These are phyloP conservation scores for Pipistrellus pipistrellus DNA, from an alignment of 2,797 vertebrate genomes.

Conservation along the genomic window DNA sequence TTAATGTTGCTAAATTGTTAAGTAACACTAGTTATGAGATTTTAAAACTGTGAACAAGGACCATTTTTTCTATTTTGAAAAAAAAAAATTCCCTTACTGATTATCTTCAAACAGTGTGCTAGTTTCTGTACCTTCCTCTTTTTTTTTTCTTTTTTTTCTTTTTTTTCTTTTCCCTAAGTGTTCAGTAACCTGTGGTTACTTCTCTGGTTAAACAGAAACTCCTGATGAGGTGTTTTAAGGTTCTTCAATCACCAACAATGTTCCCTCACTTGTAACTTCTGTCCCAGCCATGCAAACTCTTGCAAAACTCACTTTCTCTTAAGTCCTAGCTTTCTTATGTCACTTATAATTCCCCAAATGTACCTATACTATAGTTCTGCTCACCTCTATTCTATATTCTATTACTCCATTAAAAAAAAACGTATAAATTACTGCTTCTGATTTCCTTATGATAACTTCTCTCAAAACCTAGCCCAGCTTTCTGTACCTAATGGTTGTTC, in stretches of 20 bases:
- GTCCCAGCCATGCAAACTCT: not conserved
- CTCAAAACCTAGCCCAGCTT: not conserved
- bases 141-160: not conserved
- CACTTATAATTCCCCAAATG: not conserved
- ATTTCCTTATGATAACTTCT: not conserved
- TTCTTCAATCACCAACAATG: not conserved
- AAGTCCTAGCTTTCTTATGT: not conserved
- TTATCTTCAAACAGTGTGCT: not conserved
- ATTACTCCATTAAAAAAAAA: not conserved
- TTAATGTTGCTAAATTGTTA: slow-evolving; percentile 10
- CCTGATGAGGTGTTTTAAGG: not conserved
- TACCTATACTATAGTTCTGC: not conserved
- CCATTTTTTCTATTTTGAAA: not conserved
- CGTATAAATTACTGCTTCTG: not conserved
- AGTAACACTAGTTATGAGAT: not conserved
- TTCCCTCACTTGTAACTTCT: not conserved
- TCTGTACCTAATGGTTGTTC: not conserved
- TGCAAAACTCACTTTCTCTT: not conserved
- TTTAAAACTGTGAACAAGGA: slow-evolving; percentile 26
- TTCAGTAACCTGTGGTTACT: not conserved
- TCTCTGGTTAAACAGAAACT: not conserved
- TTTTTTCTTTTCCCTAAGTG: not conserved
- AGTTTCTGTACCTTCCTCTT: not conserved
- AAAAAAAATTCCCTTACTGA: not conserved
- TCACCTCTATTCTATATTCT: not conserved